These are phyloP conservation scores for Schizaphis graminum DNA, from an alignment of 2,888 invertebrate genomes.

Conservation along the genomic window DNA sequence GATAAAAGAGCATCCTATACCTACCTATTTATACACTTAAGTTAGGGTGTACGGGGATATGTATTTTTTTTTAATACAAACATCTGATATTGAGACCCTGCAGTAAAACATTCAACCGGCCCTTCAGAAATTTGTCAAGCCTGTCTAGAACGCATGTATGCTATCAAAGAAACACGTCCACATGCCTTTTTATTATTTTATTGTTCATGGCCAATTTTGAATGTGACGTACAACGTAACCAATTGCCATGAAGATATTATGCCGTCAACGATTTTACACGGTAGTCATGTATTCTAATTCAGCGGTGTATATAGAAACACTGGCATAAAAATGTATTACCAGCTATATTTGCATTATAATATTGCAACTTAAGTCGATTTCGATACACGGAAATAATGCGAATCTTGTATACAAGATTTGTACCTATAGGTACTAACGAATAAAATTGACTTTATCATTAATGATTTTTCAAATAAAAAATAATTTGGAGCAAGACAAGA, in stretches of 20 bases:
- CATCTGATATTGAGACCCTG: conserved; percentile 61
- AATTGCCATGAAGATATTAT: conserved; percentile 14
- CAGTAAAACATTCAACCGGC: conserved; percentile 27
- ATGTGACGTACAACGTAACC: conserved; percentile 30
- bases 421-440: too few species aligned
- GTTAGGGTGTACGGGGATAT: not conserved
- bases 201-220: conserved; percentile 43
- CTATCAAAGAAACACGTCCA: conserved; percentile 47
- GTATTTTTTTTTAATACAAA: conserved; percentile 36
- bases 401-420: too few species aligned
- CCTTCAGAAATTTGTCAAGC: conserved; percentile 61
- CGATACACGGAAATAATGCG: not conserved
- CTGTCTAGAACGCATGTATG: conserved; percentile 42
- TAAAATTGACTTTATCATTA: not conserved
- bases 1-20: conserved; percentile 43
- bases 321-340: not conserved
- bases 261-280: not conserved
- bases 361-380: not conserved
- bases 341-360: not conserved
- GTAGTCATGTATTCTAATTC: not conserved
- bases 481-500: not conserved
- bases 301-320: not conserved
- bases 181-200: conserved; percentile 11
- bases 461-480: not conserved
- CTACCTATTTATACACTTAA: conserved; percentile 45